Base-by-base conservation (phyloP, 2,797 vertebrate species). In the Propithecus perrieri region DNA sequence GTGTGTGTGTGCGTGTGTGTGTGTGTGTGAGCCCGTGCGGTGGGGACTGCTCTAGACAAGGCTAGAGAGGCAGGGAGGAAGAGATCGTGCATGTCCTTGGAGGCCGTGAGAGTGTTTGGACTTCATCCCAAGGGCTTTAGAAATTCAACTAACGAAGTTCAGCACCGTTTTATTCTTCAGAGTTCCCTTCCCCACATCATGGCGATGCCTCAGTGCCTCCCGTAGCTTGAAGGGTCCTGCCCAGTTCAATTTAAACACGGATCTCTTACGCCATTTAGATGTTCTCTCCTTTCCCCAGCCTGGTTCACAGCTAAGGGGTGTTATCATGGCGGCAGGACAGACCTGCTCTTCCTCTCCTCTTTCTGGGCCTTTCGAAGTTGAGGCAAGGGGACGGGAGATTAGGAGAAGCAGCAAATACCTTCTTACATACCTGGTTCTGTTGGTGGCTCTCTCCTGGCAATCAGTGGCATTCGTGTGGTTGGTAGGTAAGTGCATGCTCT, bases 301-400 rank as follows among this genome's bases (percentile, higher is more conserved):
- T 11, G 9, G 22, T 14, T 90, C 55, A 85, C 43, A 74, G 10
- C 3, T 74, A 30, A 22, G 48, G 14, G 28, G n/a, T 61, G 7
- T 63, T 57, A 20, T 8, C 7, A 1, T 17, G 22, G 28, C 8
- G 33, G 10, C 0, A 13, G 38, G 7, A 2, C 12, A 5, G 26
- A 55, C 20, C 8, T 30, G 5, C 7, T 28, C n/a, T 78, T 85
- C 59, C 3, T 50, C 24, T 74, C 3, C 9, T 85, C 26, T 84
- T 35, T 65, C 48, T 75, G 30, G 3, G 30, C n/a, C 53, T 94
- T 65, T 22, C 7, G 48, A 53, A 79, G 18, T 84, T 61, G n/a
- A 71, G 20, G 6, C 17, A 61, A 88, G 20, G 4, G 10, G 8
- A 94, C 76, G 10, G 28, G 13, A 96, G 53, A 63, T 59, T 75